phyloP scores from a whole-genome alignment of 2,888 invertebrate genomes.

The Eupithecia inturbata region DNA sequence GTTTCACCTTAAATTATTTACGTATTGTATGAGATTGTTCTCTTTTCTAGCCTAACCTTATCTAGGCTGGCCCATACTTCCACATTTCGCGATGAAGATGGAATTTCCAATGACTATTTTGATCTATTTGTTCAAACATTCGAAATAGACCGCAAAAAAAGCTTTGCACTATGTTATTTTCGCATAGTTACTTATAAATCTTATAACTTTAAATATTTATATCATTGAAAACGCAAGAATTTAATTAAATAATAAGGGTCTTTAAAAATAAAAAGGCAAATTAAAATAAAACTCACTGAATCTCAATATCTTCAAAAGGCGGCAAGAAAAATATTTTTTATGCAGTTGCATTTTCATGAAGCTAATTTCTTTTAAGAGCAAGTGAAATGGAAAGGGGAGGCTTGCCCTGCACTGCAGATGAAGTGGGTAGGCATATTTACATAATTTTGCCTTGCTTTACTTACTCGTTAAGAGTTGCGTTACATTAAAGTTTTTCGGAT shows the following conservation, averaged over 20 bases:
- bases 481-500: too few relatives aligned
- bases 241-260: neutral
- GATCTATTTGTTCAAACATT: too few relatives aligned
- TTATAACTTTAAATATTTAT: neutral
- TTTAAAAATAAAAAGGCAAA: neutral
- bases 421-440: neutral
- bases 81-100: too few relatives aligned
- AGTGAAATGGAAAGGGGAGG: neutral
- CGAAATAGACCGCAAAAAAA: neutral
- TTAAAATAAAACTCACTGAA: neutral
- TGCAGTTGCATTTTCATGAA: conserved; percentile 8
- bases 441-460: neutral
- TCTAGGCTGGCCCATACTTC: too few relatives aligned
- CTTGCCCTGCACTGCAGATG: neutral
- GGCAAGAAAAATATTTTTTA: conserved; percentile 3
- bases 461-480: neutral
- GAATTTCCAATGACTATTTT: too few relatives aligned
- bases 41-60: too few relatives aligned
- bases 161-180: neutral
- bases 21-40: neutral
- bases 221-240: neutral
- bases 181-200: neutral
- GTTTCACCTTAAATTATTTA: neutral
- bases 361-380: conserved; percentile 13
- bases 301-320: neutral